Evolutionary conservation across 2,797 vertebrate genomes (phyloP), one percentile per base, ranked within the genome.

Genomic region (Vultur gryphus): DNA sequence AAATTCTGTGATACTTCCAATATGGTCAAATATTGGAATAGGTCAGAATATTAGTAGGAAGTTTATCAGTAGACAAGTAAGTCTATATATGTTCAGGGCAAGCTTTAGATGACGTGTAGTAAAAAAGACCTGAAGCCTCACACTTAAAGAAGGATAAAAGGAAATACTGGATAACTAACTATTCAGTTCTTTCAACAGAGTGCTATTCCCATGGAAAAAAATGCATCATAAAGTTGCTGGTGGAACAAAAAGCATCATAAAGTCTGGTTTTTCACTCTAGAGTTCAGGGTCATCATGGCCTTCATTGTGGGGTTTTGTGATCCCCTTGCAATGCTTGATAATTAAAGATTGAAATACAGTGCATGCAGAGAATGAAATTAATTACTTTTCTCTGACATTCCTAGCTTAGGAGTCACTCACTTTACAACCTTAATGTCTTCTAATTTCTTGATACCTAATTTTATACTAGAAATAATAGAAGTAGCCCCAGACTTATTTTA

Each of bases 201-300:
- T 46, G 16, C 46, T 84, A 52, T 41, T 41, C 14, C 19, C 19
- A 4, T 28, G 44, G 61, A 1, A 28, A 57, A 75, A 88, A 55
- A 14, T 0, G 7, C 33, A 29, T 72, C 7, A 35, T 72, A 19
- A n/a, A 14, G 17, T 76, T 0, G 0, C 11, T 64, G 44, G 10
- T 54, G 19, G 13, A 28, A 28, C 33, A 75, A 80, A n/a, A 48
- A 28, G 0, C 29, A 33, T 77, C 8, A 25, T 39, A 73, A 70
- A 81, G 20, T 46, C 11, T 57, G 3, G 0, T 6, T 52, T 70
- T 84, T 92, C 37, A 20, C 19, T 2, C 0, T 31, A 24, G 5
- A 9, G 3, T 71, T 93, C 71, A 28, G n/a, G n/a, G 41, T 67
- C 23, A 24, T 71, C 19, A 12, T 20, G 48, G 19, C 26, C 54